These are phyloP conservation scores for Stenodera caucasica DNA, from an alignment of 2,888 invertebrate species.

Conservation along the genomic window DNA sequence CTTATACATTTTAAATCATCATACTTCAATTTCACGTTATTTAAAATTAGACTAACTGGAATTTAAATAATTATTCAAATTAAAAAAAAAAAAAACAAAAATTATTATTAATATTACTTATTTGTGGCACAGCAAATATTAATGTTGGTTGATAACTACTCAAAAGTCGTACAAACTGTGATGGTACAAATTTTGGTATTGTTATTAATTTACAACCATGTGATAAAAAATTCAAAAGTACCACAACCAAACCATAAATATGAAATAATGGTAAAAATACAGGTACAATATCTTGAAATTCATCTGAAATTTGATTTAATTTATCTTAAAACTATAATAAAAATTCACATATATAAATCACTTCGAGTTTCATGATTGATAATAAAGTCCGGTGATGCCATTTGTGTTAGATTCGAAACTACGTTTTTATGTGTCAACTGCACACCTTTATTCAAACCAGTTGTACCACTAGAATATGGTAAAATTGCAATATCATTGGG, in stretches of 20 bases:
- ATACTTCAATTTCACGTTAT: neutral
- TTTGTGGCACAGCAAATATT: neutral
- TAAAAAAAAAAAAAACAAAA: no score
- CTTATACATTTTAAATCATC: neutral
- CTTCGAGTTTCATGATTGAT: constrained; percentile 17
- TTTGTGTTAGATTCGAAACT: constrained; percentile 47
- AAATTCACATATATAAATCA: neutral
- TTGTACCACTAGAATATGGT: constrained; percentile 84
- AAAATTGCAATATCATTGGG: constrained; percentile 57
- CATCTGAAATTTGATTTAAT: constrained; percentile 5
- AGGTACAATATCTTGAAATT: neutral
- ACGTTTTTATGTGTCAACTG: constrained; percentile 58
- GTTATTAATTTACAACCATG: neutral
- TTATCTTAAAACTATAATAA: neutral
- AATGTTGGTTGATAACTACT: neutral
- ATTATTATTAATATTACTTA: no score
- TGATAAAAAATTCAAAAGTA: neutral
- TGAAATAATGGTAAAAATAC: neutral
- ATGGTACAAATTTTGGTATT: neutral
- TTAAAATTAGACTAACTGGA: neutral
- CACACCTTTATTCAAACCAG: constrained; percentile 77
- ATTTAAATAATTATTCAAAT: no score
- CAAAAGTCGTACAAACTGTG: neutral
- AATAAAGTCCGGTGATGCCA: constrained; percentile 11
- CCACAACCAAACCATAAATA: neutral